A percentile compares a stretch with the other conserved stretches of the same genome.
These are phyloP conservation scores for Physocephala rufipes DNA, from an alignment of 2,888 invertebrate genomes.

Conservation along the genomic window DNA sequence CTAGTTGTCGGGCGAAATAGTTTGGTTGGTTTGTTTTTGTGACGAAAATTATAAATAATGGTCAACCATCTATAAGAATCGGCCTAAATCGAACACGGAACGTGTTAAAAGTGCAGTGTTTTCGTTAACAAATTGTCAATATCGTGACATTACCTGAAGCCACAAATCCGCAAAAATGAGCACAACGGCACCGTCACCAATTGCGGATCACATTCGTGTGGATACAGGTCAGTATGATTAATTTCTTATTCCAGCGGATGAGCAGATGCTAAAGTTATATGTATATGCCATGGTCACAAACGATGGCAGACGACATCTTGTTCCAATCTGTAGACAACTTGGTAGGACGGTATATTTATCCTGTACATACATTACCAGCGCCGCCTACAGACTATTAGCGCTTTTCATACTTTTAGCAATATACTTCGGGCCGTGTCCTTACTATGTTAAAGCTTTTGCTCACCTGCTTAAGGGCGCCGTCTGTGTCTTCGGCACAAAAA, in stretches of 20 bases:
- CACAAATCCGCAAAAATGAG: neutral
- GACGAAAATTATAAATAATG: conserved; percentile 6
- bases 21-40: neutral
- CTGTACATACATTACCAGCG: neutral
- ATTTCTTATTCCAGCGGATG: neutral
- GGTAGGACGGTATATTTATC: neutral
- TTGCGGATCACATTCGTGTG: neutral
- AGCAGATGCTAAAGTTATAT: neutral
- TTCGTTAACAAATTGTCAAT: neutral
- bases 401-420: neutral
- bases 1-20: neutral
- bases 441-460: neutral
- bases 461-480: neutral
- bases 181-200: neutral
- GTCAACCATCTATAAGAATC: neutral
- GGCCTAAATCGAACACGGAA: no score
- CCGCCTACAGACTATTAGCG: neutral
- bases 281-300: conserved; percentile 5
- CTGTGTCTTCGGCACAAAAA: neutral
- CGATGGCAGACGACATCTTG: conserved; percentile 24
- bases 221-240: conserved; percentile 16
- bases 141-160: neutral
- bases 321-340: conserved; percentile 23
- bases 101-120: conserved; percentile 5
- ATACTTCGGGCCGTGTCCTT: neutral